Percentiles rank a stretch among this genome's conserved stretches.
Conservation (phyloP, 2,797 vertebrate genomes). For the Melanotaenia maccullochi region DNA sequence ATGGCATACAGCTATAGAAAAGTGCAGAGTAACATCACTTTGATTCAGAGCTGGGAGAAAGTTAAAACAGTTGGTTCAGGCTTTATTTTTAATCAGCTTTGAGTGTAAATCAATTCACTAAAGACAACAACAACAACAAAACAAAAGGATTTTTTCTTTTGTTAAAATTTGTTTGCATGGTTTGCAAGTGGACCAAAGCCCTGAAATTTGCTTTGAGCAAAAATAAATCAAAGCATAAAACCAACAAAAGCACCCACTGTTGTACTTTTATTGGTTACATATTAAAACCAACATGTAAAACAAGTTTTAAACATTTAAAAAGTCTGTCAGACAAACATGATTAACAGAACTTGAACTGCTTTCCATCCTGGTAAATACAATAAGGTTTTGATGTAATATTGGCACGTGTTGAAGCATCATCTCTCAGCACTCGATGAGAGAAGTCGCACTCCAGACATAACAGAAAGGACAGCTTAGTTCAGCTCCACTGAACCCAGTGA, state of each 20-base stretch:
- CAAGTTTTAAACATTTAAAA: background rate
- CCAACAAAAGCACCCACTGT: background rate
- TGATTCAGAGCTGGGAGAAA: background rate
- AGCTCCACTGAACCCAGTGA: conserved; percentile 35
- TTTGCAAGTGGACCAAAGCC: background rate
- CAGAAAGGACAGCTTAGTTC: conserved; percentile 24
- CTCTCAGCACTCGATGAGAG: conserved; percentile 6
- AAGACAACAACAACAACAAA: background rate
- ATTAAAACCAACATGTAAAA: background rate
- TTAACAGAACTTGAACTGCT: background rate
- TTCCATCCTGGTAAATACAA: background rate
- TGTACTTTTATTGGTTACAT: background rate
- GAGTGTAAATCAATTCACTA: too few relatives aligned
- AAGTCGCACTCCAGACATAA: conserved; percentile 5
- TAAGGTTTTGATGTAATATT: background rate
- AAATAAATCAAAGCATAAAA: background rate
- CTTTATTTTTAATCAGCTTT: too few relatives aligned
- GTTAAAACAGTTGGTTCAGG: too few relatives aligned
- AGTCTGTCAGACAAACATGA: background rate
- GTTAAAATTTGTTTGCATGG: background rate
- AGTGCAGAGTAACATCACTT: background rate
- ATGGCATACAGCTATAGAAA: background rate
- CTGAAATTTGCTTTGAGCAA: background rate
- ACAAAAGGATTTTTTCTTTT: background rate
- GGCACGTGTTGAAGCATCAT: background rate